Evolutionary conservation across 2,888 invertebrate genomes (phyloP).

Genomic region (Plusia festucae): DNA sequence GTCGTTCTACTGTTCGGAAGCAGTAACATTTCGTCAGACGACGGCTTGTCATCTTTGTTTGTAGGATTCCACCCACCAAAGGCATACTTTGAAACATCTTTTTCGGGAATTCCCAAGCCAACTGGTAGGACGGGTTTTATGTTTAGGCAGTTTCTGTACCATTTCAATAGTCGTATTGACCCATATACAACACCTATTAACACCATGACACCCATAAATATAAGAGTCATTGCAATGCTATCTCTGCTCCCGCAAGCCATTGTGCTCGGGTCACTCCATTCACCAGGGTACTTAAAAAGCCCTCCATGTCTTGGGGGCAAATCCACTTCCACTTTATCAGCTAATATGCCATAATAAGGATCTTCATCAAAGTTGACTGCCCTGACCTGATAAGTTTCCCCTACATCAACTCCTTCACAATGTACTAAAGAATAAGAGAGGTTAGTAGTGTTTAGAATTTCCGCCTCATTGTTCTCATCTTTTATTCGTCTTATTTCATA

Average conservation of each 20-base stretch:
- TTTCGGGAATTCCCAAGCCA: slow-evolving; percentile 88
- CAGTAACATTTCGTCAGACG: slow-evolving; percentile 84
- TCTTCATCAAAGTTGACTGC: slow-evolving; percentile 82
- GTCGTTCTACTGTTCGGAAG: slow-evolving; percentile 78
- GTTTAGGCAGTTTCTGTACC: slow-evolving; percentile 91
- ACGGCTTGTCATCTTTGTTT: slow-evolving; percentile 83
- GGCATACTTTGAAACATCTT: slow-evolving; percentile 81
- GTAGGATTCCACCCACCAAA: slow-evolving; percentile 81
- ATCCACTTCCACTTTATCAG: slow-evolving; percentile 66
- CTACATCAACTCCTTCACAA: slow-evolving; percentile 75
- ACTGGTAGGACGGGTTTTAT: slow-evolving; percentile 92
- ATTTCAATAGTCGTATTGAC: slow-evolving; percentile 88
- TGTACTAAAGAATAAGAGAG: slow-evolving; percentile 65
- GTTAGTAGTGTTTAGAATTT: slow-evolving; percentile 73
- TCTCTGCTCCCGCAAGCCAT: slow-evolving; percentile 75
- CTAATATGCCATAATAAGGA: slow-evolving; percentile 71
- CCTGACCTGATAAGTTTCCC: slow-evolving; percentile 80
- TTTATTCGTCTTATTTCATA: slow-evolving; percentile 88
- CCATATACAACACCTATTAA: slow-evolving; percentile 74
- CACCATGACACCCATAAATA: slow-evolving; percentile 74
- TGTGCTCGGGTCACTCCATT: slow-evolving; percentile 79
- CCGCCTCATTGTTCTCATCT: slow-evolving; percentile 68
- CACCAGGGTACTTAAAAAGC: slow-evolving; percentile 69
- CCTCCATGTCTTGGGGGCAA: slow-evolving; percentile 58
- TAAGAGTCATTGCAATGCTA: slow-evolving; percentile 74